Conservation (phyloP, 1,140 invertebrate genomes). For the Drosophila nebulosa region DNA sequence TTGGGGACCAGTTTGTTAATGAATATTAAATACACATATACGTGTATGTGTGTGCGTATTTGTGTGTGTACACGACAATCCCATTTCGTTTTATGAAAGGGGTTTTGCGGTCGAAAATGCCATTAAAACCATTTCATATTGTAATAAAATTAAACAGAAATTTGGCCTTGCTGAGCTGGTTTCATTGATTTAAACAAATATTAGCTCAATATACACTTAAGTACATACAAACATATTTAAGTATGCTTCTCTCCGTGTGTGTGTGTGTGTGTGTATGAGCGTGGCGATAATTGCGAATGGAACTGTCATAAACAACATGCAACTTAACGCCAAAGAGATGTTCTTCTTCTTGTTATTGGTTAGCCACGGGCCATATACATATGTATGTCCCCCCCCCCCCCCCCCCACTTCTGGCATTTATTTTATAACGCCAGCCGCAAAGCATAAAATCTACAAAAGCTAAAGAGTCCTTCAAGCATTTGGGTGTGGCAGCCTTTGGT, state of each 20-base stretch:
- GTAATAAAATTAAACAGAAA: constrained; percentile 24
- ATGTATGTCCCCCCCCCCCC: constrained; percentile 22
- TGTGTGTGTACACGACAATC: background rate
- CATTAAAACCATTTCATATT: constrained; percentile 39
- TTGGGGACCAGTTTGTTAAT: constrained; percentile 43
- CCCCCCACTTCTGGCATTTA: constrained; percentile 42
- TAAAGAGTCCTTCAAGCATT: constrained; percentile 30
- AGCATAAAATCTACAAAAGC: constrained; percentile 60
- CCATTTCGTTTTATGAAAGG: constrained; percentile 20
- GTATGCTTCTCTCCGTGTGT: constrained; percentile 17
- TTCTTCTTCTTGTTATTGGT: background rate
- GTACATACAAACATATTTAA: constrained; percentile 12
- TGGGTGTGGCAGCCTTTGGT: constrained; percentile 13
- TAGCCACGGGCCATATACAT: background rate
- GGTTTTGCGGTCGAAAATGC: background rate
- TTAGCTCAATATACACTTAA: constrained; percentile 23
- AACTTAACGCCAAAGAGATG: background rate
- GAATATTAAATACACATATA: constrained; percentile 29
- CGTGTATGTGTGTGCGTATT: background rate
- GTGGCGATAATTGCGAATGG: background rate
- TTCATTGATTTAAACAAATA: constrained; percentile 61
- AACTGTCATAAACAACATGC: background rate
- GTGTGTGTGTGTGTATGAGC: background rate
- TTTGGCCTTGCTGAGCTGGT: constrained; percentile 32
- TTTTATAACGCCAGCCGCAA: constrained; percentile 63